A percentile compares a stretch with the other conserved stretches of the same genome.
These are phyloP conservation scores for Syngnathus scovelli DNA, from an alignment of 2,113 vertebrate species.

Conservation along the genomic window DNA sequence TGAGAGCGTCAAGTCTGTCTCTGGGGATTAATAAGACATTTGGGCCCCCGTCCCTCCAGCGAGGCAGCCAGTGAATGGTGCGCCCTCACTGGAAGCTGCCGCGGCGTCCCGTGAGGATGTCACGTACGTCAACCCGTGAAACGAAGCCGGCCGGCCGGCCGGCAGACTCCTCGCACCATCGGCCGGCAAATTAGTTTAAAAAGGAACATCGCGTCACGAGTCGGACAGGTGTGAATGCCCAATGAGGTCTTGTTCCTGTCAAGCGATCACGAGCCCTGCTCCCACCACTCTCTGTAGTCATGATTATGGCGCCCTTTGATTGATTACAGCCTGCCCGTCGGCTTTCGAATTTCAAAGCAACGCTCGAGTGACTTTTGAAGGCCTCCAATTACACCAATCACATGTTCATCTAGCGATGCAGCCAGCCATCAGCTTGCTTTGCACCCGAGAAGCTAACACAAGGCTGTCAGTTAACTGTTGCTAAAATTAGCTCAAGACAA, in stretches of 20 bases:
- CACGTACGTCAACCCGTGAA: constrained; percentile 38
- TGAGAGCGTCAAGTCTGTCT: constrained; percentile 45
- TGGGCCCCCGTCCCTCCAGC: constrained; percentile 14
- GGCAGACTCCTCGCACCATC: constrained; percentile 34
- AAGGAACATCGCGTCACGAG: constrained; percentile 15
- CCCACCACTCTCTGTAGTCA: constrained; percentile 37
- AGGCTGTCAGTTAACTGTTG: not conserved
- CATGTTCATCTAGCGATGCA: not conserved
- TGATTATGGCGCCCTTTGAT: constrained; percentile 62
- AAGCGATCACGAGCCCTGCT: constrained; percentile 33
- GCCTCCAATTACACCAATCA: not conserved
- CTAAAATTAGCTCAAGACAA: not conserved
- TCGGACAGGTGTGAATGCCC: constrained; percentile 53
- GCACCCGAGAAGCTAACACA: not conserved
- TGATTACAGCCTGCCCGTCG: constrained; percentile 53
- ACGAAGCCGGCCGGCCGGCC: constrained; percentile 38
- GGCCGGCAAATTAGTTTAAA: constrained; percentile 36
- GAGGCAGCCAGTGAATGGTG: constrained; percentile 32
- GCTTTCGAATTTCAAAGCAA: constrained; percentile 48
- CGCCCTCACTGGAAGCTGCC: constrained; percentile 35
- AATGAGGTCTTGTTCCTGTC: constrained; percentile 52
- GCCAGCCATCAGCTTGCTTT: not conserved
- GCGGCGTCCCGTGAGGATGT: constrained; percentile 47
- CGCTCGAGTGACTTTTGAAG: constrained; percentile 1
- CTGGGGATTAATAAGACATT: constrained; percentile 41